Conservation (phyloP, 2,888 invertebrate species). For the Mesopsocus fuscifrons region DNA sequence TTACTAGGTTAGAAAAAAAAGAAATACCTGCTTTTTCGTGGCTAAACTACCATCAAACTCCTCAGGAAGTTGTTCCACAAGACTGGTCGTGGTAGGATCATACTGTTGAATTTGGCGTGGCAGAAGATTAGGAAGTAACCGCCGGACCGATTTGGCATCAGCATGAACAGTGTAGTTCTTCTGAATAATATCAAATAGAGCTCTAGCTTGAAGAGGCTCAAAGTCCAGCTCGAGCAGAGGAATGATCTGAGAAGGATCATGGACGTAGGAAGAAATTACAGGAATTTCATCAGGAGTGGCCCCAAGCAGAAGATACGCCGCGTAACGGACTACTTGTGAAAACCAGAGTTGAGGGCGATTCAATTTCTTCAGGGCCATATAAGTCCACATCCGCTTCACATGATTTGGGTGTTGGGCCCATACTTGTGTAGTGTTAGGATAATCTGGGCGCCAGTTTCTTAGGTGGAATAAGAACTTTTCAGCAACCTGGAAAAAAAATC, state of each 20-base stretch:
- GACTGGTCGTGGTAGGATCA: not conserved
- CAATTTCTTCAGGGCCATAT: not conserved
- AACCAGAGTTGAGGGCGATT: not conserved
- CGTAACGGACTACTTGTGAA: not conserved
- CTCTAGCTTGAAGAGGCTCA: not conserved
- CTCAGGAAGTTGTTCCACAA: not conserved
- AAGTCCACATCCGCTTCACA: conserved; percentile 1
- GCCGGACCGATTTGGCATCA: not conserved
- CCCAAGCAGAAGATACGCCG: not conserved
- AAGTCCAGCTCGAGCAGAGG: not conserved
- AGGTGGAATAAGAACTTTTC: conserved; percentile 3
- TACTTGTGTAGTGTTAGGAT: not conserved
- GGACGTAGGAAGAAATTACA: not conserved
- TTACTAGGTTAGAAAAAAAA: too few species aligned
- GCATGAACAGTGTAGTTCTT: not conserved
- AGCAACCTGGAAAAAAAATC: not conserved
- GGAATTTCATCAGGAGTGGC: not conserved
- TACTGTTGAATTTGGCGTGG: conserved; percentile 2
- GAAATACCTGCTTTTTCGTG: conserved; percentile 8
- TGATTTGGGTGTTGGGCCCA: not conserved
- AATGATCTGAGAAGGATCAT: not conserved
- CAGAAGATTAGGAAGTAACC: not conserved
- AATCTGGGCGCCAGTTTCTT: not conserved
- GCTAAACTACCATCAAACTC: not conserved
- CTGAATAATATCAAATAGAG: conserved; percentile 1